Conservation (phyloP, 2,888 invertebrate genomes). For the Bombylius major region DNA sequence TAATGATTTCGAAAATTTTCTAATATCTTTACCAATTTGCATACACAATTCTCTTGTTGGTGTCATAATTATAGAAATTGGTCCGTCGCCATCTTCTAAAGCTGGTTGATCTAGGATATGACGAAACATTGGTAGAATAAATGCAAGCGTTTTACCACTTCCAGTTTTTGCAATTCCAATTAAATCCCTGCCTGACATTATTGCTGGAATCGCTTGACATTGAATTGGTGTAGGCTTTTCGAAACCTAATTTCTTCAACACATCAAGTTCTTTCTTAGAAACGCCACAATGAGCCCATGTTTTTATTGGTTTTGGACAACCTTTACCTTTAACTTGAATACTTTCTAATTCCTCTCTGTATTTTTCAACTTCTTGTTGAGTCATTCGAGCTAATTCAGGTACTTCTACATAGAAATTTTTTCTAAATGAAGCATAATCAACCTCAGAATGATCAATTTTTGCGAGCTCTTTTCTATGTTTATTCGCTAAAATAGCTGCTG, state of each 20-base stretch:
- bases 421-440: slow-evolving; percentile 78
- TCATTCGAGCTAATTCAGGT: slow-evolving; percentile 89
- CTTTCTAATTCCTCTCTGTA: slow-evolving; percentile 86
- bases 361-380: slow-evolving; percentile 68
- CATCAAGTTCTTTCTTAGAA: slow-evolving; percentile 87
- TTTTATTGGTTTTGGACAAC: slow-evolving; percentile 89
- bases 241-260: slow-evolving; percentile 77
- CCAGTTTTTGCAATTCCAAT: slow-evolving; percentile 99
- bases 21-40: slow-evolving; percentile 96
- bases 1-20: slow-evolving; percentile 82
- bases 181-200: slow-evolving; percentile 92
- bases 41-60: slow-evolving; percentile 96
- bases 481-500: slow-evolving; percentile 75
- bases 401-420: slow-evolving; percentile 98
- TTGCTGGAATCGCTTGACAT: slow-evolving; percentile 91
- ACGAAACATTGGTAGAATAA: slow-evolving; percentile 91
- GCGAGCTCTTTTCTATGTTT: slow-evolving; percentile 87
- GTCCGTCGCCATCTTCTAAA: slow-evolving; percentile 93
- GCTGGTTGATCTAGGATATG: slow-evolving; percentile 91
- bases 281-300: slow-evolving; percentile 98
- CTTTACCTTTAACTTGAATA: slow-evolving; percentile 90
- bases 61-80: slow-evolving; percentile 93
- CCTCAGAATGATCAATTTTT: slow-evolving; percentile 78
- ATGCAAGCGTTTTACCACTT: slow-evolving; percentile 96
- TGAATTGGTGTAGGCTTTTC: slow-evolving; percentile 99